A percentile compares a stretch with the other conserved stretches of the same genome.
These are phyloP conservation scores for Chironomus riparius DNA, from an alignment of 2,888 invertebrate species.

Conservation along the genomic window DNA sequence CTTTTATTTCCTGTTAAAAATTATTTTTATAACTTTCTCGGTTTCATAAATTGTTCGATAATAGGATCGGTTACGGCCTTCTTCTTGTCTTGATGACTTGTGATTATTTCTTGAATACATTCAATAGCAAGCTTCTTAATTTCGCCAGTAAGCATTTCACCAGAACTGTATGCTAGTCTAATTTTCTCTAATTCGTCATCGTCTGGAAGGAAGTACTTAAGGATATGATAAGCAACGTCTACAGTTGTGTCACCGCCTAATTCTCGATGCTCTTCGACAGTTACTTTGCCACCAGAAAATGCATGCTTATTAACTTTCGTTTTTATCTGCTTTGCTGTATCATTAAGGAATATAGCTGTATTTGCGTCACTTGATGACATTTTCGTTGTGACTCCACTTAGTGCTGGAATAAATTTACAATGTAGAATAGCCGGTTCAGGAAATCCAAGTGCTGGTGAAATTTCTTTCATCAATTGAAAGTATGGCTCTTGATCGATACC, in stretches of 20 bases:
- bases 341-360: slow-evolving; percentile 90
- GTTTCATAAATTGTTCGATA: slow-evolving; percentile 68
- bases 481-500: slow-evolving; percentile 99
- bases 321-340: slow-evolving; percentile 90
- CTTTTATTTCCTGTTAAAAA: too few species aligned
- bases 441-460: slow-evolving; percentile 82
- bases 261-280: slow-evolving; percentile 24
- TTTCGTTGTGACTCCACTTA: slow-evolving; percentile 95
- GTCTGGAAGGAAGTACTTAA: slow-evolving; percentile 90
- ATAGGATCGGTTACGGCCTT: slow-evolving; percentile 76
- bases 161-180: slow-evolving; percentile 44
- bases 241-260: slow-evolving; percentile 90
- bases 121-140: slow-evolving; percentile 86
- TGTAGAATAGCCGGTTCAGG: slow-evolving; percentile 83
- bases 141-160: slow-evolving; percentile 87
- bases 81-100: slow-evolving; percentile 71
- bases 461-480: slow-evolving; percentile 97
- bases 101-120: slow-evolving; percentile 65
- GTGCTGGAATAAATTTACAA: slow-evolving; percentile 84
- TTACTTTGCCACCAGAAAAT: slow-evolving; percentile 66
- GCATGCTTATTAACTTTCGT: slow-evolving; percentile 96
- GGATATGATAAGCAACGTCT: slow-evolving; percentile 91
- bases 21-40: neutral
- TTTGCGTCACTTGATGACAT: slow-evolving; percentile 96
- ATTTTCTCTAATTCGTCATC: slow-evolving; percentile 75